Conservation (phyloP, 2,113 vertebrate species). For the Macquaria australasica region DNA sequence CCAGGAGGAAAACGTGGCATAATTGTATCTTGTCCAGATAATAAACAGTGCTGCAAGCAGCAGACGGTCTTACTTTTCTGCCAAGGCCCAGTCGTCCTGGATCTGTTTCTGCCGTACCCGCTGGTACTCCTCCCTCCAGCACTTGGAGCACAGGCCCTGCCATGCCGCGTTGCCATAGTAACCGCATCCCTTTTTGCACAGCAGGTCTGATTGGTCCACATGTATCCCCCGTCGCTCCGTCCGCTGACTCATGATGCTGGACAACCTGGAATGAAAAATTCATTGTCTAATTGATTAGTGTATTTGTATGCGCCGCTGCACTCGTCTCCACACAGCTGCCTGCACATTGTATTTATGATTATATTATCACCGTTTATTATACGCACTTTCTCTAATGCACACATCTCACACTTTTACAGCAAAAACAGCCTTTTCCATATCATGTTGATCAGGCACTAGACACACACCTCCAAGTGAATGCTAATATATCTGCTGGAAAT, state of each 20-base stretch:
- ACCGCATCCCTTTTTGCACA: conserved; percentile 97
- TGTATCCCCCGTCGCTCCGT: conserved; percentile 93
- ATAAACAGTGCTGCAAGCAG: not conserved
- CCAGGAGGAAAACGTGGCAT: not conserved
- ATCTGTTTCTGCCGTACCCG: conserved; percentile 93
- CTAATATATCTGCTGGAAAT: not conserved
- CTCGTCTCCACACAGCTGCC: too few species aligned
- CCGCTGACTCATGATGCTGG: conserved; percentile 91
- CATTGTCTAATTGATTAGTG: not conserved
- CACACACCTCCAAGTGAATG: not conserved
- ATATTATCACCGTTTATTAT: conserved; percentile 11
- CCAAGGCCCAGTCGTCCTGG: conserved; percentile 96
- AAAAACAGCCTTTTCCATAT: not conserved
- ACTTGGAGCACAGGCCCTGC: conserved; percentile 98
- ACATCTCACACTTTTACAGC: not conserved
- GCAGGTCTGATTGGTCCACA: conserved; percentile 94
- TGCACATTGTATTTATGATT: not conserved
- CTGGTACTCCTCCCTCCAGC: conserved; percentile 96
- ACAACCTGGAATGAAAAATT: conserved; percentile 37
- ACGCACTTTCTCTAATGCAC: not conserved
- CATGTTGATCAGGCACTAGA: not conserved
- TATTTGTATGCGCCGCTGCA: conserved; percentile 10
- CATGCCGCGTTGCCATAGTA: conserved; percentile 96
- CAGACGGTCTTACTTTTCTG: conserved; percentile 87
- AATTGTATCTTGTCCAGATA: not conserved